Evolutionary conservation across 2,113 vertebrate genomes (phyloP).

Genomic region (Caracal caracal): DNA sequence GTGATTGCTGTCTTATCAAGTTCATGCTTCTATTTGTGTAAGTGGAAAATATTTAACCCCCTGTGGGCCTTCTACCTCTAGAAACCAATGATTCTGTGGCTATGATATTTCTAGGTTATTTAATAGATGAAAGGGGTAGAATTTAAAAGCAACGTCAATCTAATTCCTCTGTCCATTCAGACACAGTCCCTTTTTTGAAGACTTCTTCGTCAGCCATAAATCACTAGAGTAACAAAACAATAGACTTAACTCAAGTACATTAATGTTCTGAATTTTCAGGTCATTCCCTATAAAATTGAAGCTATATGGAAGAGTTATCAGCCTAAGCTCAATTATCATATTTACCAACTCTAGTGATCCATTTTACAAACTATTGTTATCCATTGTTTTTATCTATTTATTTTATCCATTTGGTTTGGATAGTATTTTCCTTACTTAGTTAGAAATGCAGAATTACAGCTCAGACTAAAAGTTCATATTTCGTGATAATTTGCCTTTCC

Average conservation of each 20-base stretch:
- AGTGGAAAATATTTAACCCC: neutral
- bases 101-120: neutral
- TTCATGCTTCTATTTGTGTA: neutral
- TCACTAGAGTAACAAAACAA: constrained; percentile 33
- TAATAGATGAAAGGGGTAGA: neutral
- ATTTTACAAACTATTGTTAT: neutral
- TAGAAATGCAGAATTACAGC: neutral
- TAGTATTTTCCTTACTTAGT: neutral
- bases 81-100: neutral
- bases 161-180: neutral
- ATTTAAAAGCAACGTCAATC: neutral
- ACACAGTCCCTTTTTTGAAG: neutral
- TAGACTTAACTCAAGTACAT: neutral
- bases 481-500: neutral
- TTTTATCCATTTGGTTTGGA: neutral
- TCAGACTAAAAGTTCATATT: neutral
- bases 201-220: neutral
- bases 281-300: neutral
- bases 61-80: neutral
- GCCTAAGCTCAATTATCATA: neutral
- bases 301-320: neutral
- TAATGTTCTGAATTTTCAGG: neutral
- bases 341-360: neutral
- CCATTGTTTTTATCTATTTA: neutral
- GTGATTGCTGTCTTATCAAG: neutral